Base-by-base conservation (phyloP, 2,113 vertebrate genomes). In the Ammodytes dubius region DNA sequence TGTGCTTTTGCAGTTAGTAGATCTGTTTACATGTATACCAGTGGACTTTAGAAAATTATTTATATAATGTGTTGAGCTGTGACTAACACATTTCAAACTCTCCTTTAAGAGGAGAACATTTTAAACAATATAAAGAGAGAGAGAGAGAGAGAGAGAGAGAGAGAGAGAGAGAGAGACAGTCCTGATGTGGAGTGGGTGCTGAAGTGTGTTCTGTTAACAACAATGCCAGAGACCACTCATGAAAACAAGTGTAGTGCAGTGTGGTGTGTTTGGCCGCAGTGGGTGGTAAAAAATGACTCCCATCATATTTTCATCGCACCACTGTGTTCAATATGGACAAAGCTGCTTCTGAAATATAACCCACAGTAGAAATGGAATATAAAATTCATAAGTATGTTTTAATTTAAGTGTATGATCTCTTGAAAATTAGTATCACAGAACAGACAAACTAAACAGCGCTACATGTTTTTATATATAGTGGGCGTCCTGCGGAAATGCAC, bases 261-360 rank as follows among this genome's bases (percentile, higher is more conserved):
- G 27, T 27, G 27, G 27, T 27, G 27, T 27, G 27, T 27, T 27
- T 27, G 77, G 54, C 54, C 71, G 57, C 14, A 70, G 80, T 88
- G 69, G 83, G 79, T 80, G 77, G 72, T 72, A 79, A 83, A 81
- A 27, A 86, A 69, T 46, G 49, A 87, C 82, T 63, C 78, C 83
- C 69, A 76, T 76, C 69, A 57, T 68, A 76, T 83, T 89, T 74
- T 81, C 3, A 68, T 54, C 53, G 35, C 54, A 60, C 74, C n/a
- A 37, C 45, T 70, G 12, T 80, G 59, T 60, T 75, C 66, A 71
- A 35, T 40, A 53, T 74, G 81, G 37, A 81, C 68, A 79, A 43
- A 47, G 52, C 70, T 82, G 63, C 73, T 63, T 74, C 49, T 52
- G 46, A 39, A 64, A 78, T 69, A 83, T 87, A 50, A 76, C 19